Conservation (phyloP, 2,888 invertebrate genomes). For the Ochropleura leucogaster region DNA sequence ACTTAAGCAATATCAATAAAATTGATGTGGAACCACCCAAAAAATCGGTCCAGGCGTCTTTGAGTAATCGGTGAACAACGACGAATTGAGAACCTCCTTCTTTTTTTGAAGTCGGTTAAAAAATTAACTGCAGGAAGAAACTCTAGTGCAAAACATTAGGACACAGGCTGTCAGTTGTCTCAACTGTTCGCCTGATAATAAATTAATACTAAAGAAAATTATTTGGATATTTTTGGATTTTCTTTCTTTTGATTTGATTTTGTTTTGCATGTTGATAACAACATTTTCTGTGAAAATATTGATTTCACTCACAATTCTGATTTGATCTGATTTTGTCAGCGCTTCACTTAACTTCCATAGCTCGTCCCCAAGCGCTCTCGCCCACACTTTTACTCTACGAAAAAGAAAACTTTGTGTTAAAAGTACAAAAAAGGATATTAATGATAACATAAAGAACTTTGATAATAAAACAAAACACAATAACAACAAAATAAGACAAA, state of each 20-base stretch:
- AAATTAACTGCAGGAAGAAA: too few species aligned
- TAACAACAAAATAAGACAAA: neutral
- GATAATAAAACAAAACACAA: neutral
- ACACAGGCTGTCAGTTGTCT: too few species aligned
- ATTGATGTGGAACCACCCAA: too few species aligned
- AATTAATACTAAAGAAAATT: neutral
- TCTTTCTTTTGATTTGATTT: neutral
- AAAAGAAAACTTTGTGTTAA: conserved; percentile 28
- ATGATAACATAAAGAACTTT: neutral
- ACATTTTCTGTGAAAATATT: neutral
- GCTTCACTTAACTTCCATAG: conserved; percentile 94
- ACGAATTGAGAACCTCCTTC: too few species aligned
- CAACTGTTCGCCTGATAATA: too few species aligned
- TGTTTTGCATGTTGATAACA: neutral
- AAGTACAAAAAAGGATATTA: neutral
- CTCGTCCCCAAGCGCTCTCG: conserved; percentile 94
- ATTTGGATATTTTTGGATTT: neutral
- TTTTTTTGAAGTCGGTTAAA: too few species aligned
- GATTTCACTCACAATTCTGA: conserved; percentile 92
- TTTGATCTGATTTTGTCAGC: conserved; percentile 94
- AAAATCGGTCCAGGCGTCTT: too few species aligned
- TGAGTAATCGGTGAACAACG: too few species aligned
- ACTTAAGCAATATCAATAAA: too few species aligned
- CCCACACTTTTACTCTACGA: conserved; percentile 95
- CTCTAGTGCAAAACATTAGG: too few species aligned